phyloP scores from a whole-genome alignment of 2,888 invertebrate species.

The Platynereis dumerilii region DNA sequence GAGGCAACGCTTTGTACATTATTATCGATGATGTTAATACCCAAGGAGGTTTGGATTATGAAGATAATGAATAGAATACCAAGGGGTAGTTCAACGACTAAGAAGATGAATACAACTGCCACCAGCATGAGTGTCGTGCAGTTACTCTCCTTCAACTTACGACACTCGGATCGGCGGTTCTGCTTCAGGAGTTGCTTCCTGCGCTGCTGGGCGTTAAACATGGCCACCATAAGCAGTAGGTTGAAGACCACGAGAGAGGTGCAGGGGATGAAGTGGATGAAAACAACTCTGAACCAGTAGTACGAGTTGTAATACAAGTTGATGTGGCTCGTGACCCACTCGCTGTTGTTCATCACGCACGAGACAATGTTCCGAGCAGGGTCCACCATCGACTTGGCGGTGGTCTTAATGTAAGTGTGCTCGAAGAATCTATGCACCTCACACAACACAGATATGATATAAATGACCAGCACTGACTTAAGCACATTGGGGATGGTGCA shows the following conservation, averaged over 20 bases:
- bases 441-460: constrained; percentile 79
- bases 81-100: constrained; percentile 66
- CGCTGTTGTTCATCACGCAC: constrained; percentile 35
- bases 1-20: constrained; percentile 47
- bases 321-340: constrained; percentile 24
- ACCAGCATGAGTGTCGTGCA: constrained; percentile 49
- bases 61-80: constrained; percentile 71
- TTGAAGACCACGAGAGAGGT: constrained; percentile 87
- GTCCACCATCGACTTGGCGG: constrained; percentile 67
- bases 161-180: constrained; percentile 67
- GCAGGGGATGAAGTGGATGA: constrained; percentile 91
- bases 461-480: constrained; percentile 80
- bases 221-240: constrained; percentile 82
- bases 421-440: constrained; percentile 86
- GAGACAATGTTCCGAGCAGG: constrained; percentile 42
- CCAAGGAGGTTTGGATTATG: constrained; percentile 69
- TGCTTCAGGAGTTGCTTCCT: constrained; percentile 79
- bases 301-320: constrained; percentile 75
- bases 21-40: constrained; percentile 24
- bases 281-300: constrained; percentile 82
- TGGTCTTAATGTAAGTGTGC: constrained; percentile 69
- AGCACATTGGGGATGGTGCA: constrained; percentile 71
- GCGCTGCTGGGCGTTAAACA: constrained; percentile 82
- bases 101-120: constrained; percentile 63
- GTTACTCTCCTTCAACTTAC: constrained; percentile 58